Percentiles rank a stretch among this genome's conserved stretches.
These are phyloP conservation scores for Scaptomyza flava DNA, from an alignment of 2,888 invertebrate species.

Conservation along the genomic window DNA sequence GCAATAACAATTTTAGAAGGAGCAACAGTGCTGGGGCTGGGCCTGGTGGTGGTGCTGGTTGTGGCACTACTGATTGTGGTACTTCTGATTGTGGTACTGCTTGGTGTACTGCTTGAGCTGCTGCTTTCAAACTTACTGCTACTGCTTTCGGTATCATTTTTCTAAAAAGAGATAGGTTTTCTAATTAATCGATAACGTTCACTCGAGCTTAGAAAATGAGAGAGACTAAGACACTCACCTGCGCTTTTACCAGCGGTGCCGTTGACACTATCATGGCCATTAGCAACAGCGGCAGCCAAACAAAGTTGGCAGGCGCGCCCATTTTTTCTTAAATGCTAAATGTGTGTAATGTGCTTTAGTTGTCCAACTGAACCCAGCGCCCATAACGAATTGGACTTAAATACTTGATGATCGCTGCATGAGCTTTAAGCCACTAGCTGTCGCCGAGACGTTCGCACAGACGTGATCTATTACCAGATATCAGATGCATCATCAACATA, in stretches of 20 bases:
- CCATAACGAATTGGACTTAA: constrained; percentile 44
- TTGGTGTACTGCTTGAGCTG: constrained; percentile 23
- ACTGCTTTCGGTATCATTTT: constrained; percentile 25
- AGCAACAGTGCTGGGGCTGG: constrained; percentile 4
- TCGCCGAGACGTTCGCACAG: constrained; percentile 34
- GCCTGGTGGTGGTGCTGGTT: too few species aligned
- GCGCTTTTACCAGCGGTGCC: constrained; percentile 26
- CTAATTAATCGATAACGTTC: neutral
- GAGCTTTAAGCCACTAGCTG: constrained; percentile 12
- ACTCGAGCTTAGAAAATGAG: neutral
- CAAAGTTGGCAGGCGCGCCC: constrained; percentile 41
- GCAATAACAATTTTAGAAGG: constrained; percentile 13
- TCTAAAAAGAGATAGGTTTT: constrained; percentile 2
- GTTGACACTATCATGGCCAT: constrained; percentile 22
- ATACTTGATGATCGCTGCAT: constrained; percentile 37
- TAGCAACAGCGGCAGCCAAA: constrained; percentile 52
- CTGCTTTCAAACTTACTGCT: constrained; percentile 5
- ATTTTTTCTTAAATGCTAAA: constrained; percentile 24
- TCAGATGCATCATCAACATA: constrained; percentile 49
- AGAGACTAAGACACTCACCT: constrained; percentile 43
- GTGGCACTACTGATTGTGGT: too few species aligned
- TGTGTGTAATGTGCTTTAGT: constrained; percentile 23
- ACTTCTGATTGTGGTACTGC: constrained; percentile 16
- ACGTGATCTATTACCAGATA: constrained; percentile 66
- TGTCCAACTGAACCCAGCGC: constrained; percentile 48